phyloP scores from a whole-genome alignment of 2,797 vertebrate genomes.

The Triplophysa bombifrons region DNA sequence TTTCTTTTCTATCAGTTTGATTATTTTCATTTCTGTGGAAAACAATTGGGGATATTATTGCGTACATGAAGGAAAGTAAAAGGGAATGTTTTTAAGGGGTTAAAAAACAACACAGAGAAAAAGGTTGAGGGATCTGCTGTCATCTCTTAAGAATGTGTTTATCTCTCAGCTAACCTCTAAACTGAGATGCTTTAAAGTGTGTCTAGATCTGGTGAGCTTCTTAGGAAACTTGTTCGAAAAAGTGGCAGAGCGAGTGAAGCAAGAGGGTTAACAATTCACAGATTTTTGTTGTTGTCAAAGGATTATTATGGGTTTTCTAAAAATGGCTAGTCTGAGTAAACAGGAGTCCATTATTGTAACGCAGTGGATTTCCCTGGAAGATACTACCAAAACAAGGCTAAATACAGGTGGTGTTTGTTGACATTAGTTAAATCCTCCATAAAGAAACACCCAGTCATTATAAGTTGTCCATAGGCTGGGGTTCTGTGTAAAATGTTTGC shows the following conservation, averaged over 20 bases:
- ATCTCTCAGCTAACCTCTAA: background rate
- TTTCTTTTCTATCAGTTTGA: background rate
- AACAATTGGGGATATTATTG: background rate
- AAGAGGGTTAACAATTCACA: background rate
- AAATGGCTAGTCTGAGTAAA: background rate
- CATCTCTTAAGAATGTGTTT: background rate
- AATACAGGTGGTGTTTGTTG: slow-evolving; percentile 43
- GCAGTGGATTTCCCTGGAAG: background rate
- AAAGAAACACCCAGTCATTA: slow-evolving; percentile 31
- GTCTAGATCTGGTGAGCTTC: background rate
- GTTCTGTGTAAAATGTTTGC: background rate
- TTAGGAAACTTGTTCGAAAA: background rate
- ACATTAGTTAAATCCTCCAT: slow-evolving; percentile 16
- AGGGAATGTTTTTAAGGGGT: background rate
- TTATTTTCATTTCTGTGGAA: background rate
- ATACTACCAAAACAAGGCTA: slow-evolving; percentile 13
- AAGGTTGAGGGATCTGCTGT: background rate
- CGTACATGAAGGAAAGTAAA: background rate
- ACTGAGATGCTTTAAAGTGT: background rate
- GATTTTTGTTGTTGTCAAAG: background rate
- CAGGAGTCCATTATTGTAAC: background rate
- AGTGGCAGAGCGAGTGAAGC: background rate
- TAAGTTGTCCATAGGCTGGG: background rate
- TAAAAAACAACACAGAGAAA: background rate
- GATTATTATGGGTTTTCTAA: background rate